phyloP scores from a whole-genome alignment of 2,888 invertebrate genomes.

The Gisinianus flammeolus region DNA sequence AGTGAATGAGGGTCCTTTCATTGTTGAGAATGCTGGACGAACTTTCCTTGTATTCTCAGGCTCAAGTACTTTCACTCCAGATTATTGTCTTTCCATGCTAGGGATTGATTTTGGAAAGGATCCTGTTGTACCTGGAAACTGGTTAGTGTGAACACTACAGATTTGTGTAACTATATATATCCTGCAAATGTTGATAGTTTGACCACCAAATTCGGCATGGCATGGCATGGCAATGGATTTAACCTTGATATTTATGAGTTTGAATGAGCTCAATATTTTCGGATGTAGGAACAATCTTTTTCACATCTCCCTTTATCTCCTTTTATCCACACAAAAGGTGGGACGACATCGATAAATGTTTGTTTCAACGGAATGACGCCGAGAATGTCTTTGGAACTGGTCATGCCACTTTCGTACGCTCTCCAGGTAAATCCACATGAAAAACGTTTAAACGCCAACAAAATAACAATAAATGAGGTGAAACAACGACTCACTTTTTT shows the following conservation, averaged over 20 bases:
- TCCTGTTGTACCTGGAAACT: conserved; percentile 49
- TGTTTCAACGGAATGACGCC: conserved; percentile 50
- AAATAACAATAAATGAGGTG: too few relatives aligned
- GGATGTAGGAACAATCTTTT: too few relatives aligned
- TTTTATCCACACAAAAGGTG: too few relatives aligned
- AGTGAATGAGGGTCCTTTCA: conserved; percentile 53
- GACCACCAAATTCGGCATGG: too few relatives aligned
- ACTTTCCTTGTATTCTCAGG: conserved; percentile 53
- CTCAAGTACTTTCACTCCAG: conserved; percentile 51
- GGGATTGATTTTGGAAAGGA: conserved; percentile 48
- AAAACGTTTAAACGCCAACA: not conserved
- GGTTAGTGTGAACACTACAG: too few relatives aligned
- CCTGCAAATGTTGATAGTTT: too few relatives aligned
- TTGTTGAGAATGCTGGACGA: conserved; percentile 48
- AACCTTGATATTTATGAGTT: too few relatives aligned
- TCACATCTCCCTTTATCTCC: too few relatives aligned
- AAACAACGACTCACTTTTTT: too few relatives aligned
- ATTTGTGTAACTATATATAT: too few relatives aligned
- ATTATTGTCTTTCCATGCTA: conserved; percentile 52
- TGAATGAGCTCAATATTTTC: too few relatives aligned
- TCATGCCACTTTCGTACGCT: conserved; percentile 52
- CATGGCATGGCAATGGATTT: too few relatives aligned
- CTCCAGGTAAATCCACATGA: conserved; percentile 46
- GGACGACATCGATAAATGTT: conserved; percentile 49
- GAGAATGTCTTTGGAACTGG: conserved; percentile 54